Base-by-base conservation (phyloP, 1,140 invertebrate species). In the Aphis craccivora region DNA sequence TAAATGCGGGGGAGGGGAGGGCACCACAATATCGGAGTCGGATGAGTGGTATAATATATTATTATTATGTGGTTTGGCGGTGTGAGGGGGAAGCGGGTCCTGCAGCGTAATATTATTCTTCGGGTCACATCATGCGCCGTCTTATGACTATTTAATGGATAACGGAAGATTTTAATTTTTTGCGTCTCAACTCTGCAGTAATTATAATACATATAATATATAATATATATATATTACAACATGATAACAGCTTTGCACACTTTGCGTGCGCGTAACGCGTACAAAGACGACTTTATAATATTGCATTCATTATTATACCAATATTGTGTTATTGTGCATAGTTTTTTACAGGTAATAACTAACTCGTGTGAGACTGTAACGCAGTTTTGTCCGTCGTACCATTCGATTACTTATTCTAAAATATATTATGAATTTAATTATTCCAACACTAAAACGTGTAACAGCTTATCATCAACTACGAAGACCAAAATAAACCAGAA, bases 121-220 rank as follows among this genome's bases (percentile, higher is more conserved):
- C 30, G 60, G 60, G 60, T 76, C 37, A 84, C 37, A 84, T 84
- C 37, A 43, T 84, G 40, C 20, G 83, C 83, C 22, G 37, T 84
- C 37, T 84, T 84, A 84, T 40, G 83, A 84, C 83, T 25, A 43
- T 84, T 84, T 84, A 43, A 84, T 84, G 40, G 83, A 40, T 76
- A 76, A 43, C 83, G 37, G 7, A n/a, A n/a, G 60, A 76, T 76
- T 76, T 76, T 5, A 51, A 1, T 76, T 76, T 76, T 76, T 76
- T 76, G n/a, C 14, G n/a, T n/a, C 60, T 14, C 60, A 14, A n/a
- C 60, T 76, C 60, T 76, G 30, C 60, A 76, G 60, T n/a, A n/a
- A n/a, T 76, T 76, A 76, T 76, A n/a, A 67, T 55, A 67, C 22
- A 14, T 18, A 55, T 25, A 8, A 25, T 55, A 55, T 8, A 55